Base-by-base conservation (phyloP, 2,113 vertebrate genomes). In the Hepsetus odoe region DNA sequence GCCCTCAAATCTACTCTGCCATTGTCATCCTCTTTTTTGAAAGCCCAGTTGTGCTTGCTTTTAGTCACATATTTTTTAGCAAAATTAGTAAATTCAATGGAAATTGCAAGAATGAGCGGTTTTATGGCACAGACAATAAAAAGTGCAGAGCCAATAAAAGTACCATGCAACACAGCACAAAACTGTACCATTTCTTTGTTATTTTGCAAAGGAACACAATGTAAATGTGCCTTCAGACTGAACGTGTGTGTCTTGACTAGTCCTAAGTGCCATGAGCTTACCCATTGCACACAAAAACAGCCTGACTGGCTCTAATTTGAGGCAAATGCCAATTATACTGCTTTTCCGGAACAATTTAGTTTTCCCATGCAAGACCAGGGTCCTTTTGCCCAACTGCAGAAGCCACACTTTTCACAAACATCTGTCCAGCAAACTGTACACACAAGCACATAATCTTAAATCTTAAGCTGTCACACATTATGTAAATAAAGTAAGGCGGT, bases 391-490 rank as follows among this genome's bases (percentile, higher is more conserved):
- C 69, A 81, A 86, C 80, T 74, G 89, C 85, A 74, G 72, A 59
- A 90, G 85, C 82, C 74, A 79, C 58, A 88, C 89, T 92, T 90
- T 94, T 92, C 92, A 92, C 91, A 94, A 94, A 95, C 95, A 95
- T 96, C 94, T 96, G 96, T 94, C 94, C 91, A 88, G 88, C 94
- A 95, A 93, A 94, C 90, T 91, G 85, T 90, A 92, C 89, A 88
- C 88, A 88, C 92, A 80, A 89, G 84, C 24, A 49, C 46, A 81
- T 72, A 77, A 76, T 77, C 58, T 75, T 9, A 3, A 42, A 7
- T 42, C 58, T 61, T 61, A 53, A 38, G 24, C 6, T 44, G 13
- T 44, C 9, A 53, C 40, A 16, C 33, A 18, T 66, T 18, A 40
- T 30, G 79, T 53, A 62, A 35, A 62, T 24, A 55, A 24, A 33